phyloP scores from a whole-genome alignment of 2,113 vertebrate species.

The Xyliphius kryptos region DNA sequence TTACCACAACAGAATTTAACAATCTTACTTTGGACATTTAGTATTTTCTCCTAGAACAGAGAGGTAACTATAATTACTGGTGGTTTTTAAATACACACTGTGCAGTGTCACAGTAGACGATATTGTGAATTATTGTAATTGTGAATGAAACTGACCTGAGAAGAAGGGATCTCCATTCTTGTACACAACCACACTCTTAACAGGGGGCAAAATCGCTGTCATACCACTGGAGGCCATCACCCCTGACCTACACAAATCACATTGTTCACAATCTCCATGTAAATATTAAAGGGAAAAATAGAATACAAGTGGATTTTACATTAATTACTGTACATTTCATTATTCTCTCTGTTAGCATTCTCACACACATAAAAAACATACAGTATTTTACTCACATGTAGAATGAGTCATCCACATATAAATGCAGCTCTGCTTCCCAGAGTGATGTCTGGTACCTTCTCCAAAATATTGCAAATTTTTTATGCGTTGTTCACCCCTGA shows the following conservation, averaged over 20 bases:
- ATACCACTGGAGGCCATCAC: slow-evolving; percentile 59
- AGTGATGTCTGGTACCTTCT: background rate
- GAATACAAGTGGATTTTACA: too few species aligned
- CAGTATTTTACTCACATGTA: slow-evolving; percentile 15
- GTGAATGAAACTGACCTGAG: slow-evolving; percentile 30
- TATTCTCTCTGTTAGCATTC: background rate
- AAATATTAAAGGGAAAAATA: too few species aligned
- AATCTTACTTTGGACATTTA: too few species aligned
- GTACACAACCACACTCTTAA: slow-evolving; percentile 76
- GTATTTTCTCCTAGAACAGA: too few species aligned
- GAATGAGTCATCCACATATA: slow-evolving; percentile 1
- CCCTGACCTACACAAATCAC: background rate
- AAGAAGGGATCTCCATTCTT: slow-evolving; percentile 83
- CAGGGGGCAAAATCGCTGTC: slow-evolving; percentile 57
- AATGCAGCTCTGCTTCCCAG: background rate
- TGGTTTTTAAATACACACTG: too few species aligned
- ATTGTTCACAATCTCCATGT: background rate
- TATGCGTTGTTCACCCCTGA: background rate
- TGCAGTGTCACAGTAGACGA: too few species aligned
- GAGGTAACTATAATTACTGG: too few species aligned
- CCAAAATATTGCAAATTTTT: background rate
- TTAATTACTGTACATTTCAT: background rate
- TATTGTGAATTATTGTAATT: background rate
- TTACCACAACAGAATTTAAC: too few species aligned
- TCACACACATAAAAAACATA: slow-evolving; percentile 1